Evolutionary conservation across 1,140 invertebrate species (phyloP), one percentile per base, ranked within the genome.

Genomic region (Diploscapter pachys): DNA sequence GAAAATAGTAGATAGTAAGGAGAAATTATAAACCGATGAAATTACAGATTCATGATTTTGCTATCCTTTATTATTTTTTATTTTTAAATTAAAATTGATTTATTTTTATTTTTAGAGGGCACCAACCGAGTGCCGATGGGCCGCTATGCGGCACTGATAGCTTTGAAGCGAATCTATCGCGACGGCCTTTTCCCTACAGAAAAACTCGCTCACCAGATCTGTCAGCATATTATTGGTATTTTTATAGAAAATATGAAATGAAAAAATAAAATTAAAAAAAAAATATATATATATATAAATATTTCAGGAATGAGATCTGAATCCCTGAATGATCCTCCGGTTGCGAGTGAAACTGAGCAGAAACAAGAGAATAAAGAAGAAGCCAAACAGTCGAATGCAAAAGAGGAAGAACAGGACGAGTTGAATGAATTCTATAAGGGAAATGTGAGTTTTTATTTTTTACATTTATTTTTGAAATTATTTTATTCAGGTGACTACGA

Each of bases 151-250:
- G 83, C 82, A 9, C 62, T 84, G 8, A 57, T 84, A 31, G 79
- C 73, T 6, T 65, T 84, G 8, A 73, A 68, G 4, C 73, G 78
- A 49, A 63, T 65, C 13, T 63, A 72, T 50, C 55, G 69, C 31
- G 62, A 55, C 13, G 55, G 71, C 49, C 11, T 48, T 50, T 85
- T 80, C 31, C 80, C 81, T 2, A 76, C 72, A 4, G 76, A 75
- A n/a, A 73, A 78, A 66, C 65, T 83, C 5, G 84, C 73, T 31
- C 53, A 69, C 31, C 84, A 84, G 55, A 73, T 85, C 49, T 85
- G 82, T 55, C 84, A 85, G 62, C 82, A 83, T 69, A 85, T 83
- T 65, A 83, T 83, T 62, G 82, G 31, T 31, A 31, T 31, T 31
- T 31, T 31, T 31, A 31, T 31, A 31, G 31, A 31, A 31, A 31